Evolutionary conservation across 2,888 invertebrate species (phyloP), one percentile per base, ranked within the genome.

Genomic region (Eretmocerus hayati): DNA sequence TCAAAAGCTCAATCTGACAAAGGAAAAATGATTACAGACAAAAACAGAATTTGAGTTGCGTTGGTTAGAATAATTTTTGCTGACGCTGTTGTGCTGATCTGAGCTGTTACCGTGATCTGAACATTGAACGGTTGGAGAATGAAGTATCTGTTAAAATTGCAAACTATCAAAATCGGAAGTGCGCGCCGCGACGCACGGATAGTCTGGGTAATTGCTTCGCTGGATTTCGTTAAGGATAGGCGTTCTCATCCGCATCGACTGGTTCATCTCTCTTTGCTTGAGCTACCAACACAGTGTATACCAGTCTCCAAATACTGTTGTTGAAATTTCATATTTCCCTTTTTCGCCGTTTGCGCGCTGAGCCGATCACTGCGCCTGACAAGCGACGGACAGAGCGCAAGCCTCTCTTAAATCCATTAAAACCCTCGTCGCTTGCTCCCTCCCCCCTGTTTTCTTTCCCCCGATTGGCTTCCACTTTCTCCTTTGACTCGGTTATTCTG

Each of bases 281-380:
- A 13, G 30, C 8, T n/a, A n/a, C n/a, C 30, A 13, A 30, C 30
- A 13, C 8, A 9, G 30, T 6, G n/a, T 8, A 30, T 8, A 30
- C 33, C 5, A 33, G 15, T 13, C 33, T 26, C 11, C 19, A 18
- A 31, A 30, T 30, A n/a, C 32, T 22, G 51, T 30, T 20, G 53
- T 58, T 58, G 56, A 57, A 56, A 56, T 56, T 59, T 56, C 56
- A 56, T 58, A 56, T 56, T 58, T 57, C 49, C 52, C 49, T 53
- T 52, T 47, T 48, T 48, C 53, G 44, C 16, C 26, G 6, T 26
- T 15, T 16, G 36, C 6, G 36, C 16, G 30, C 23, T n/a, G 5
- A 2, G 21, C 26, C 45, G 46, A 46, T 46, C 46, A 42, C 53
- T 57, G 55, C 50, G 39, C 46, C 42, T 56, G 58, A 58, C 57